Evolutionary conservation across 2,113 vertebrate species (phyloP), one percentile per base, ranked within the genome.

Genomic region (Nycticebus coucang): DNA sequence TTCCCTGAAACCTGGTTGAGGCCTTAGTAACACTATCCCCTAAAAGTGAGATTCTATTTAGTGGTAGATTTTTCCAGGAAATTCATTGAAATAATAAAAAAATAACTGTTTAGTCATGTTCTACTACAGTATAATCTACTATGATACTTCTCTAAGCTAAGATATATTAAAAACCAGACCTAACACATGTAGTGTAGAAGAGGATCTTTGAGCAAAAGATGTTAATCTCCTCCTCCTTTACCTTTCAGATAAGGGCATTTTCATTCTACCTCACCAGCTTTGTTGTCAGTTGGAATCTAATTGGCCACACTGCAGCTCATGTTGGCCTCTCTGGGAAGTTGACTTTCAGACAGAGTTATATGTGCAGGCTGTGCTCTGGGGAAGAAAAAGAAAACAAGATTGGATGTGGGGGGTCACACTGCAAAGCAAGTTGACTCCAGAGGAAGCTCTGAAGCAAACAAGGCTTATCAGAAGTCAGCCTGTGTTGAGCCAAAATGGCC

Each of bases 81-180:
- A 53, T 53, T 90, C 45, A 69, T 8, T 69, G 57, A 79, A 57
- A 55, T 82, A 88, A 35, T 68, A 57, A 94, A 45, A n/a, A 78
- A 88, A 35, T 68, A 57, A 94, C 35, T 57, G 75, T 68, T 84
- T 83, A 95, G 22, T 80, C 15, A 62, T 83, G 35, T 35, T 82
- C 64, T 68, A 68, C 45, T 50, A 50, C 45, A 50, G 45, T 50
- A 62, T 83, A 41, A 33, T 82, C 64, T 74, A 68, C 9, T 37
- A 55, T 13, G 41, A 69, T 53, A 87, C 19, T 90, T 26, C 19
- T 74, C 9, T 77, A 66, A 71, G 21, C 75, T 45, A 72, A 89
- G 41, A 77, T 64, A 84, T 62, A 60, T 66, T 33, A 30, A 82
- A 78, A 85, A 35, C 33, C 45, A 41, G 35, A 87, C 10, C 4